Evolutionary conservation across 64 coral and sea anemone species (phyloP).

Genomic region (Platygyra sinensis): DNA sequence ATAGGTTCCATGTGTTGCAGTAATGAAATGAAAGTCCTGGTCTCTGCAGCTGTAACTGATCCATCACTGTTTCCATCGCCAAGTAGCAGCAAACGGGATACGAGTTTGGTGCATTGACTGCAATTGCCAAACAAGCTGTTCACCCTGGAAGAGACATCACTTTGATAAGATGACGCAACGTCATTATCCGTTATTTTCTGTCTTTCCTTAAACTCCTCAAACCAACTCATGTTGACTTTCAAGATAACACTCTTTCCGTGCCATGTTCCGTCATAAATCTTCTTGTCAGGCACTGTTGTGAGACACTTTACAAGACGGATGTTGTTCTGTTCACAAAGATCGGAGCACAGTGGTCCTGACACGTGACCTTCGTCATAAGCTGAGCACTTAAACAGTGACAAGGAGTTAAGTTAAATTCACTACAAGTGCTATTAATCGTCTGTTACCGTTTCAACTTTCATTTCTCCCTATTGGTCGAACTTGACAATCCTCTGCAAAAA

Average conservation of each 20-base stretch:
- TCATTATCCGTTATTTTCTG: neutral
- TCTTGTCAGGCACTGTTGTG: constrained; percentile 51
- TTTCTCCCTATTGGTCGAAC: too few relatives aligned
- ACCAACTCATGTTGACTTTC: constrained; percentile 48
- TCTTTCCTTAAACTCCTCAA: constrained; percentile 13
- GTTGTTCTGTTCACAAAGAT: constrained; percentile 53
- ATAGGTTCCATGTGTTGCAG: constrained; percentile 65
- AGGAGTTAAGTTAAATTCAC: neutral
- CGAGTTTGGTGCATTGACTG: constrained; percentile 42
- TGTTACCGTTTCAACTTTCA: too few relatives aligned
- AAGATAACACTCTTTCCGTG: constrained; percentile 42
- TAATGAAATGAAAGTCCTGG: constrained; percentile 53
- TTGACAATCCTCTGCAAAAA: too few relatives aligned
- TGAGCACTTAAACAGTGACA: constrained; percentile 61
- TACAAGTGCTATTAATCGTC: neutral
- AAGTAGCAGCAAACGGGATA: constrained; percentile 26
- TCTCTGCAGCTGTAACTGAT: constrained; percentile 33
- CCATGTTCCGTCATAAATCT: constrained; percentile 67
- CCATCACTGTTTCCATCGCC: constrained; percentile 66
- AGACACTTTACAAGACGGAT: constrained; percentile 42
- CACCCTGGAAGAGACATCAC: constrained; percentile 9
- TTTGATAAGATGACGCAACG: neutral
- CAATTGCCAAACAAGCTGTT: constrained; percentile 71
- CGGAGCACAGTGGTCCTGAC: constrained; percentile 67
- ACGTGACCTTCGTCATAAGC: constrained; percentile 43